phyloP scores from a whole-genome alignment of 2,113 vertebrate genomes.

The Scomber japonicus region DNA sequence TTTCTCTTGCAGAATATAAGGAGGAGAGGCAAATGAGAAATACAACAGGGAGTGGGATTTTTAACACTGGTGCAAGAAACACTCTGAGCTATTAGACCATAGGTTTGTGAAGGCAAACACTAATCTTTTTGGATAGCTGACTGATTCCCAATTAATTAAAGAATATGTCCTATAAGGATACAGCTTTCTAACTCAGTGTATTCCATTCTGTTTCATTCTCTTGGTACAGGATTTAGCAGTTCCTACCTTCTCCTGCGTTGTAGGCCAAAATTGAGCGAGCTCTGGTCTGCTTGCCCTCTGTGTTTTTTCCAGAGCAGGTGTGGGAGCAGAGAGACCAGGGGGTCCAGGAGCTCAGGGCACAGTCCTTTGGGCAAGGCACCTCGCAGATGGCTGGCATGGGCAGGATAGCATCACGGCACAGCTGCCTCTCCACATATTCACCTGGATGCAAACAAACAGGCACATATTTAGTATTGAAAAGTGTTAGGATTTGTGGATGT shows the following conservation, averaged over 20 bases:
- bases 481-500: too few relatives aligned
- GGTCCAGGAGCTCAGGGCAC: slow-evolving; percentile 94
- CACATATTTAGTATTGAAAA: neutral
- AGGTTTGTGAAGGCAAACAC: neutral
- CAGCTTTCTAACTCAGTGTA: neutral
- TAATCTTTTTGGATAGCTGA: neutral
- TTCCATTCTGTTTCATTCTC: neutral
- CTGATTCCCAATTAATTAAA: too few relatives aligned
- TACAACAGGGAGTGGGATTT: neutral
- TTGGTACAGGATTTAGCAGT: neutral
- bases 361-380: slow-evolving; percentile 94
- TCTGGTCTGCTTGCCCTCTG: slow-evolving; percentile 94
- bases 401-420: slow-evolving; percentile 95
- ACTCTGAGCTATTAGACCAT: neutral
- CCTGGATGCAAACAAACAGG: slow-evolving; percentile 79
- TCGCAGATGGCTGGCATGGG: slow-evolving; percentile 93
- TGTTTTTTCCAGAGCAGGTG: slow-evolving; percentile 98
- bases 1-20: neutral
- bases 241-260: slow-evolving; percentile 90
- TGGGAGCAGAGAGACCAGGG: slow-evolving; percentile 95
- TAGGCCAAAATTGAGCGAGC: slow-evolving; percentile 94
- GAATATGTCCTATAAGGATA: too few relatives aligned
- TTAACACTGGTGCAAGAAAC: neutral
- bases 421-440: slow-evolving; percentile 90
- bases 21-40: neutral